Evolutionary conservation across 1,140 invertebrate genomes (phyloP), one percentile per base, ranked within the genome.

Genomic region (Chlorops oryzae): DNA sequence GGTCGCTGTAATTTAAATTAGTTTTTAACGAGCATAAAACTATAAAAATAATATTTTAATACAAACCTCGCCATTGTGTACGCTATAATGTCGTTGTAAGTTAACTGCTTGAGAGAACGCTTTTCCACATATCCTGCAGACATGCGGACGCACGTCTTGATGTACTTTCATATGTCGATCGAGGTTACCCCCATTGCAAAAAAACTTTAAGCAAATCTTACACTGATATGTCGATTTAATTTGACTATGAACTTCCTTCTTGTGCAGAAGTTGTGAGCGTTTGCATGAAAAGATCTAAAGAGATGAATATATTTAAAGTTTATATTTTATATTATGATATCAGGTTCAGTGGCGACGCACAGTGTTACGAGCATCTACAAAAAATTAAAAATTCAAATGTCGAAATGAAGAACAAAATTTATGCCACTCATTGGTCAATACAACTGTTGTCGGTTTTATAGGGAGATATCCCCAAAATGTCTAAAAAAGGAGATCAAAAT

Each of bases 21-120:
- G n/a, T n/a, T n/a, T n/a, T n/a, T n/a, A n/a, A n/a, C n/a, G n/a
- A n/a, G n/a, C n/a, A n/a, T n/a, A n/a, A n/a, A n/a, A n/a, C n/a
- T n/a, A n/a, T n/a, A n/a, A n/a, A n/a, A n/a, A n/a, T n/a, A n/a
- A n/a, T n/a, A n/a, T n/a, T n/a, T n/a, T n/a, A n/a, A n/a, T n/a
- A n/a, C n/a, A n/a, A n/a, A n/a, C n/a, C n/a, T 70, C 66, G 21
- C 69, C 69, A 47, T 62, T 71, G 51, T 72, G 69, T 17, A 72
- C 69, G 15, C 64, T 63, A 43, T 60, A 69, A 47, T 71, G 68
- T 6, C 68, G 58, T 47, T 71, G 65, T 49, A 72, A 53, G 41
- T 72, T 72, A 10, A 71, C 68, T 17, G 66, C 63, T 59, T 72
- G 69, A n/a, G 69, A 62, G 27, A 72, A 72, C 7, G 65, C 64